phyloP scores from a whole-genome alignment of 1,140 invertebrate genomes.

The Hycleus phaleratus region DNA sequence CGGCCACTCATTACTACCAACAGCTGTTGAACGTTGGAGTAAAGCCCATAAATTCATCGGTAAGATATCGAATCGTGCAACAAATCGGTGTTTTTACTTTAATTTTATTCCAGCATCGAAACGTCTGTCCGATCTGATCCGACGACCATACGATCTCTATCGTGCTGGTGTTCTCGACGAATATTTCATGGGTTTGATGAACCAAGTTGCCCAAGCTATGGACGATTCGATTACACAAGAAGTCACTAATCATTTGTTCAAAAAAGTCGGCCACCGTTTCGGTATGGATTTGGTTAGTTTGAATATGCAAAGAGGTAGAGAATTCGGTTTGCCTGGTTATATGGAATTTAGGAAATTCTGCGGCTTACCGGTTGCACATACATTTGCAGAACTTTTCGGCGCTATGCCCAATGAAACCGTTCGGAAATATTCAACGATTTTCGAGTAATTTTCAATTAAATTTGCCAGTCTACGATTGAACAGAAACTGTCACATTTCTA shows the following conservation, averaged over 20 bases:
- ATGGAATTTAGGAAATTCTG: slow-evolving; percentile 91
- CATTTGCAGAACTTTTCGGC: slow-evolving; percentile 79
- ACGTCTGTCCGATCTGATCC: slow-evolving; percentile 77
- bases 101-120: slow-evolving; percentile 62
- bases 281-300: slow-evolving; percentile 90
- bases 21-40: slow-evolving; percentile 84
- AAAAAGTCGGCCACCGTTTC: slow-evolving; percentile 65
- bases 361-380: slow-evolving; percentile 68
- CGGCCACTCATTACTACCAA: slow-evolving; percentile 81
- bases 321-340: slow-evolving; percentile 86
- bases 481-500: too few relatives aligned
- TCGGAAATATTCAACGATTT: slow-evolving; percentile 63
- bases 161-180: slow-evolving; percentile 83
- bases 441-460: slow-evolving; percentile 51
- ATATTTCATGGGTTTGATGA: slow-evolving; percentile 88
- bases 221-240: slow-evolving; percentile 90
- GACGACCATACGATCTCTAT: slow-evolving; percentile 84
- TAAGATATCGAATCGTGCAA: slow-evolving; percentile 37
- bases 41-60: slow-evolving; percentile 89
- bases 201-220: slow-evolving; percentile 92
- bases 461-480: neutral
- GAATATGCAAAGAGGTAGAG: slow-evolving; percentile 88
- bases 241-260: slow-evolving; percentile 87
- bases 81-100: slow-evolving; percentile 1
- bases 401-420: slow-evolving; percentile 87